A percentile compares a stretch with the other conserved stretches of the same genome.
phyloP scores from a whole-genome alignment of 2,888 invertebrate species.

The Mythimna albipuncta region DNA sequence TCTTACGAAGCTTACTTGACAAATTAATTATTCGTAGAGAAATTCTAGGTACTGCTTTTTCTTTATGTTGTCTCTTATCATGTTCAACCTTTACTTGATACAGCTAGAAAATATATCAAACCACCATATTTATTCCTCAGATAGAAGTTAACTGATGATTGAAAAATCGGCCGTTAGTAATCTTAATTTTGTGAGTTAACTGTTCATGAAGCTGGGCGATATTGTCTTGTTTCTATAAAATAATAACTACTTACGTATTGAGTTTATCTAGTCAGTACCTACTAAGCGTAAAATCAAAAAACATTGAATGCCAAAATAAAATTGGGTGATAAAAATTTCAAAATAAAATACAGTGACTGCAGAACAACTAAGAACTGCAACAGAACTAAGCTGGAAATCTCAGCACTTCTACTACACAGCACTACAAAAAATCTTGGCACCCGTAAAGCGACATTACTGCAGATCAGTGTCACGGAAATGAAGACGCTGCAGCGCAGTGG shows the following conservation, averaged over 20 bases:
- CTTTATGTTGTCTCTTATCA: background rate
- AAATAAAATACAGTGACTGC: background rate
- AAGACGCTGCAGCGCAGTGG: slow-evolving; percentile 39
- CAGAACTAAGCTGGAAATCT: slow-evolving; percentile 1
- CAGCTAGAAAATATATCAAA: too few relatives aligned
- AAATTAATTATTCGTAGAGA: too few relatives aligned
- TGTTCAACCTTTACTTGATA: too few relatives aligned
- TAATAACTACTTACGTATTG: too few relatives aligned
- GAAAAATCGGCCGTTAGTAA: background rate
- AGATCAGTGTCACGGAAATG: slow-evolving; percentile 43
- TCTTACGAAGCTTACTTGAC: too few relatives aligned
- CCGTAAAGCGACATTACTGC: slow-evolving; percentile 3
- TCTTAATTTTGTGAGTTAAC: background rate
- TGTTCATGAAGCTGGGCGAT: background rate
- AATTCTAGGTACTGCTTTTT: background rate
- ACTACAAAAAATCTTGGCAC: slow-evolving; percentile 35
- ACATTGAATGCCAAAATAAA: background rate
- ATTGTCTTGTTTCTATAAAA: background rate
- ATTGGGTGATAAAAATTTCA: background rate
- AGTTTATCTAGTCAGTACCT: background rate
- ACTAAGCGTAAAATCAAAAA: background rate
- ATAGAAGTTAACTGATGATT: too few relatives aligned
- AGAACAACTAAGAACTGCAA: background rate
- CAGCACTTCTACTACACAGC: background rate
- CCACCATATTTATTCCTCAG: too few relatives aligned